Evolutionary conservation across 2,888 invertebrate species (phyloP), one percentile per base, ranked within the genome.

Genomic region (Macrophya alboannulata): DNA sequence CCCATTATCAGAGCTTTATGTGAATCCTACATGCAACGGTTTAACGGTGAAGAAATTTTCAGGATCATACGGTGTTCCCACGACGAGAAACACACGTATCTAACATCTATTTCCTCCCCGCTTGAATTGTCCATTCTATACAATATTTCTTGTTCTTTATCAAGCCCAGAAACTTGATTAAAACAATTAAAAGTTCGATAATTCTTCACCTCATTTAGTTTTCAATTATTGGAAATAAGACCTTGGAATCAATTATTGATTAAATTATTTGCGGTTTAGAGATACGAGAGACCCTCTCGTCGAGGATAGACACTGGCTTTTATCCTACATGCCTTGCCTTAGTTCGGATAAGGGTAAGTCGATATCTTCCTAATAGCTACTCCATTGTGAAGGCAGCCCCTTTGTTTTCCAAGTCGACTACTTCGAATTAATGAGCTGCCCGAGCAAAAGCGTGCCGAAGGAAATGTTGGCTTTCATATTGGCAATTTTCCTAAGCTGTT

Each of bases 291-390:
- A 3, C 51, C 31, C 51, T 74, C 43, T 74, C 21, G n/a, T 77
- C 3, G 74, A 43, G 77, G 77, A 4, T 4, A 55, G 37, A 55
- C 55, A 77, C 55, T 77, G 55, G 77, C 37, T 77, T 51, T 77
- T 17, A 51, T 55, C 51, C 31, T 37, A 77, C 31, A 51, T 55
- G 55, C 77, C 48, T 77, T 43, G 59, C 62, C 62, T 81, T 43
- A 31, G 59, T 43, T 43, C 81, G 65, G 65, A 68, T 68, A 68
- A 83, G 83, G 71, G 65, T 83, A 37, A 83, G 83, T 83, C 83
- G 83, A 83, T 83, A 83, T 83, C 83, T 68, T 68, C 83, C 83
- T 83, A 83, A 83, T 83, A 83, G 83, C 83, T 83, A 51, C 83
- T 83, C 83, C 83, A 83, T 83, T 83, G 83, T 83, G 68, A 48